These are phyloP conservation scores for Meandrina meandrites DNA, from an alignment of 92 coral and sea anemone genomes.

Conservation along the genomic window DNA sequence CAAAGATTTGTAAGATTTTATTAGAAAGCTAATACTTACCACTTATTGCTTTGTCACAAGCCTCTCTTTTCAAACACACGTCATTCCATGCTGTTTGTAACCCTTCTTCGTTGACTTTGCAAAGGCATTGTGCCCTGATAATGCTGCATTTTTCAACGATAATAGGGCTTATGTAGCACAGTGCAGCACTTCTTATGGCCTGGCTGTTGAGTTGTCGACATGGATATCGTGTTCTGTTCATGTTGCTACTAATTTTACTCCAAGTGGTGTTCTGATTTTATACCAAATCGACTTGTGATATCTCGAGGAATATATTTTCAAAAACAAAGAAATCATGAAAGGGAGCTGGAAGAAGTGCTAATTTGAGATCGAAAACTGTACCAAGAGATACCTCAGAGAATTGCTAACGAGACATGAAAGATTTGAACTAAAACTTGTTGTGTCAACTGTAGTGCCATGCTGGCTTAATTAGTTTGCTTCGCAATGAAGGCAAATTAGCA, in stretches of 20 bases:
- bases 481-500: too few species aligned
- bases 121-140: not conserved
- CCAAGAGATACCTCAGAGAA: too few species aligned
- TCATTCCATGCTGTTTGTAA: constrained; percentile 7
- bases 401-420: too few species aligned
- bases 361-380: too few species aligned
- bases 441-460: too few species aligned
- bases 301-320: too few species aligned
- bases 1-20: too few species aligned
- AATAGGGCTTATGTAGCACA: not conserved
- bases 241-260: not conserved
- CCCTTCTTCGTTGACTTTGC: not conserved
- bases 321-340: too few species aligned
- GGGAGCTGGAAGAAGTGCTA: too few species aligned
- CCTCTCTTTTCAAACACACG: not conserved
- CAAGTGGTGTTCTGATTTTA: not conserved
- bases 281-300: not conserved
- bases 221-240: constrained; percentile 12
- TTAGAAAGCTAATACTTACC: not conserved
- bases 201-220: constrained; percentile 7
- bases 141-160: not conserved
- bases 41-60: constrained; percentile 12
- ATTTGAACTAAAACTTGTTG: too few species aligned
- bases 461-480: too few species aligned
- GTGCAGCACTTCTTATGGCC: not conserved